A percentile compares a stretch with the other conserved stretches of the same genome.
These are phyloP conservation scores for Physella acuta DNA, from an alignment of 1,140 invertebrate genomes.

Conservation along the genomic window DNA sequence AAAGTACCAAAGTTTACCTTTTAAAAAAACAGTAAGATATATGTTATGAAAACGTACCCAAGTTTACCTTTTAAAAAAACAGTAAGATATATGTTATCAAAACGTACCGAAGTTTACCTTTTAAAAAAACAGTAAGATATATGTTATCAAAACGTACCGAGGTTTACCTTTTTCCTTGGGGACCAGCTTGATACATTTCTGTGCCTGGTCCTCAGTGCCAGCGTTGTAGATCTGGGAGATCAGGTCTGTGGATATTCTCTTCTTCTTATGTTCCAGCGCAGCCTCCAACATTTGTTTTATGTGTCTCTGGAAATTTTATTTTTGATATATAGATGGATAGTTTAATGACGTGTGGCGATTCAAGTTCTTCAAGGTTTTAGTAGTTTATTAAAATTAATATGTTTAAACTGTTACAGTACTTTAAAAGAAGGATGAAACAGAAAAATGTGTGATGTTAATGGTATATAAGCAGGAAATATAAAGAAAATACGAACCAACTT, in stretches of 20 bases:
- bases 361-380: too few species aligned
- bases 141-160: slow-evolving; percentile 43
- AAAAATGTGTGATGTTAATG: neutral
- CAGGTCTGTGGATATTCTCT: slow-evolving; percentile 52
- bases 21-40: too few species aligned
- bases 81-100: too few species aligned
- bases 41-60: too few species aligned
- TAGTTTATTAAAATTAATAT: too few species aligned
- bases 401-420: slow-evolving; percentile 5
- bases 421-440: neutral
- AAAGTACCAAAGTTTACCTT: too few species aligned
- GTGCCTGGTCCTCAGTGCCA: slow-evolving; percentile 52
- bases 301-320: slow-evolving; percentile 45
- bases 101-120: too few species aligned
- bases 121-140: too few species aligned
- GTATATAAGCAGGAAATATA: neutral
- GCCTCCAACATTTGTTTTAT: slow-evolving; percentile 58
- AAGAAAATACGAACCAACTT: slow-evolving; percentile 46
- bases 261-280: slow-evolving; percentile 57
- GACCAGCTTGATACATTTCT: slow-evolving; percentile 53
- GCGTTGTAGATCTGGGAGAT: slow-evolving; percentile 61
- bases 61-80: too few species aligned
- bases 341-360: too few species aligned
- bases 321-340: too few species aligned
- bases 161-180: slow-evolving; percentile 55